Percentiles rank a stretch among this genome's conserved stretches.
These are phyloP conservation scores for Anabacerthia variegaticeps DNA, from an alignment of 2,797 vertebrate species.

Conservation along the genomic window DNA sequence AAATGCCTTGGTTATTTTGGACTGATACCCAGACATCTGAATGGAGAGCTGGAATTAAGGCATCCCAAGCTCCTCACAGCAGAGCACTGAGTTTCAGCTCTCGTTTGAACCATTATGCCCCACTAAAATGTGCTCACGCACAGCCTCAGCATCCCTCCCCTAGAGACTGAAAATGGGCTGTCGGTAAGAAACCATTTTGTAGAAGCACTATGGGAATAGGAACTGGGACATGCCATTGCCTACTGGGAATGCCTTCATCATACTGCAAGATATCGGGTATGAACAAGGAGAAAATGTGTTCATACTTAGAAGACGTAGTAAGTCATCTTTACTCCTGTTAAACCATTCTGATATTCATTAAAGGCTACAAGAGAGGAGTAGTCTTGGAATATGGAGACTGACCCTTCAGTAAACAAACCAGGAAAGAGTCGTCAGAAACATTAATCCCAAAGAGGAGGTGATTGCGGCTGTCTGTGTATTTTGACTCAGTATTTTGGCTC, in stretches of 20 bases:
- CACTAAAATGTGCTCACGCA: neutral
- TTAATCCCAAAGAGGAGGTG: neutral
- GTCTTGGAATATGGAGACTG: neutral
- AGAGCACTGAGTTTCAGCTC: neutral
- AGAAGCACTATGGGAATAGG: neutral
- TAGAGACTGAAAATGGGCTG: neutral
- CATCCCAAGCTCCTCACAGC: neutral
- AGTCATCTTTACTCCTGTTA: neutral
- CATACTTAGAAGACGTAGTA: neutral
- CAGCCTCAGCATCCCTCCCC: neutral
- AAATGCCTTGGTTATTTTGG: neutral
- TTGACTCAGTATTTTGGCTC: slow-evolving; percentile 7
- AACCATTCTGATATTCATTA: neutral
- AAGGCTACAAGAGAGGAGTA: neutral
- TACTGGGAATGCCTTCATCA: neutral
- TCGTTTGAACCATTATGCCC: neutral
- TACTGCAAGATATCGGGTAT: too few species aligned
- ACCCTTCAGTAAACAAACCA: neutral
- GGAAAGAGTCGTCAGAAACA: neutral
- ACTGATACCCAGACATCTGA: neutral
- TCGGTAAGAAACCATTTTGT: neutral
- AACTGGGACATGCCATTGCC: neutral
- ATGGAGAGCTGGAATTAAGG: neutral
- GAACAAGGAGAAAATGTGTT: neutral
- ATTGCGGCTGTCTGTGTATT: neutral